Base-by-base conservation (phyloP, 2,888 invertebrate genomes). In the Crossocerus cetratus region DNA sequence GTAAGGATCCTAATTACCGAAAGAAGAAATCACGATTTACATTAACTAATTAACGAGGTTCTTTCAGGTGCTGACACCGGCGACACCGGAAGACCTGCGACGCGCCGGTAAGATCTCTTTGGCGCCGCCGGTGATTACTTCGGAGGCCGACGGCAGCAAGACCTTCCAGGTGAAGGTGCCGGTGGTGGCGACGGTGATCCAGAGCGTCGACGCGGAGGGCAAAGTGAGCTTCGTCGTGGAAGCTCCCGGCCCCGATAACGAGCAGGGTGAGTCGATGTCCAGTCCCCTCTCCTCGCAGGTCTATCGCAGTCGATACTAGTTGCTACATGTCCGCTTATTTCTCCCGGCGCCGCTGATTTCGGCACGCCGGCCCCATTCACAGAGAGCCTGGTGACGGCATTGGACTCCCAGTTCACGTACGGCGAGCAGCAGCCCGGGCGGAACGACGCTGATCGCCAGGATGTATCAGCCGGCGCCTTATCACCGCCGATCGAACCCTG, bases 41-140 rank as follows among this genome's bases (percentile, higher is more conserved):
- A n/a, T n/a, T n/a, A n/a, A n/a, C n/a, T n/a, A n/a, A n/a, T 23
- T 23, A 23, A 23, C 22, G 3, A 58, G 23, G 57, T 55, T 4
- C 44, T 62, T 42, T 45, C 53, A 95, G 93, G 93, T 94, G 92
- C 86, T 95, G 78, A 94, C 94, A 8, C 94, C 95, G 0, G 95
- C 95, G 0, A 94, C 94, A 8, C 94, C 94, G 1, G 94, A 94
- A 82, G 95, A 95, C 88, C 90, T 95, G 49, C 92, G 93, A 84
- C 91, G 92, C 69, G 93, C 93, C 44, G 94, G 94, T 0, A 94
- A 94, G 87, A 93, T 95, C 70, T 91, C 80, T 45, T 57, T 84
- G 14, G 86, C 83, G 70, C 83, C 87, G 44, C 83, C 83, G n/a
- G 72, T 84, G 53, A 83, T 82, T 59, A 74, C 49, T 3, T 49